Conservation (phyloP, 2,797 vertebrate species). For the Enteromius viviparus region DNA sequence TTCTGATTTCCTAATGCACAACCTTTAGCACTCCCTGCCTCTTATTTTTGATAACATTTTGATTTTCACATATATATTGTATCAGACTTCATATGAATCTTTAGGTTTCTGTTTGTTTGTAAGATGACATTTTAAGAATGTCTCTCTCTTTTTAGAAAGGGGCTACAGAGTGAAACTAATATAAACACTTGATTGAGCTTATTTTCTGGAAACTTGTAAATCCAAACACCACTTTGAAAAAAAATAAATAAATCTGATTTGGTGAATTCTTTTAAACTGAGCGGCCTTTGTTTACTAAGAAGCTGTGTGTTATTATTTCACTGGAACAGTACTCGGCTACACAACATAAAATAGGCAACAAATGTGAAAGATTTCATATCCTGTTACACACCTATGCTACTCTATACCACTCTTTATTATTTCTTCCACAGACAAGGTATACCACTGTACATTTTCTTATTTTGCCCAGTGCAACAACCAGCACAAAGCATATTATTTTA, state of each 20-base stretch:
- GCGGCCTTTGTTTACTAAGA: conserved; percentile 52
- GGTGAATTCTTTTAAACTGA: conserved; percentile 70
- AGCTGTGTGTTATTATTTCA: not conserved
- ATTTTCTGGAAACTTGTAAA: conserved; percentile 78
- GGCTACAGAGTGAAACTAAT: conserved; percentile 68
- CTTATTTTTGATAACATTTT: conserved; percentile 77
- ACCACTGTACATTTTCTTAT: not conserved
- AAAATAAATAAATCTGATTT: conserved; percentile 76
- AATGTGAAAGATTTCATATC: not conserved
- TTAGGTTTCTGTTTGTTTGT: conserved; percentile 66
- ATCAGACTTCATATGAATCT: conserved; percentile 70
- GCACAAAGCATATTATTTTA: not conserved
- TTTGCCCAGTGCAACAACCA: not conserved
- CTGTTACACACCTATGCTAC: not conserved
- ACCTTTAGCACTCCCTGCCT: conserved; percentile 75
- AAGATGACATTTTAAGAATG: conserved; percentile 66
- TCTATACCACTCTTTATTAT: not conserved
- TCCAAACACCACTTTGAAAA: conserved; percentile 74
- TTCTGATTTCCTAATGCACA: conserved; percentile 67
- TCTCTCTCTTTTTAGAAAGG: conserved; percentile 65
- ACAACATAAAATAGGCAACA: not conserved
- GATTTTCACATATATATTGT: conserved; percentile 70
- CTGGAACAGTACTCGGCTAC: not conserved
- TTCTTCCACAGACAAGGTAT: not conserved
- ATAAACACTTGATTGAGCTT: conserved; percentile 64